A percentile compares a stretch with the other conserved stretches of the same genome.
Evolutionary conservation across 2,113 vertebrate species (phyloP).

Genomic region (Ia io): DNA sequence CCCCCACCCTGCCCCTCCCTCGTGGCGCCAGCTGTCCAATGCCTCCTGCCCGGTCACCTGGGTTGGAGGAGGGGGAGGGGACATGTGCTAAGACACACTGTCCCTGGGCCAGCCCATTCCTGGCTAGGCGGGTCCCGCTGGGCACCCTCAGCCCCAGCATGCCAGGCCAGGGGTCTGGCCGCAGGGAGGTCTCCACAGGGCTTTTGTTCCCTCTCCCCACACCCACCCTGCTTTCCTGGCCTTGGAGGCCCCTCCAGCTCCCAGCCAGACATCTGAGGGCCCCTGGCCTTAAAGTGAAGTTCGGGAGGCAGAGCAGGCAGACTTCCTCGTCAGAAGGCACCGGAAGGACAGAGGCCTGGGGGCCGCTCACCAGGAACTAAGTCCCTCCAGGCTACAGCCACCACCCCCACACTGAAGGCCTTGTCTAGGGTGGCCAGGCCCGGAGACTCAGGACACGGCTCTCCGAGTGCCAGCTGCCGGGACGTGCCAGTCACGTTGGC

Average conservation of each 20-base stretch:
- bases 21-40: constrained; percentile 49
- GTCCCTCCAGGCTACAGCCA: not conserved
- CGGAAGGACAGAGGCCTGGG: not conserved
- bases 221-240: not conserved
- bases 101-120: not conserved
- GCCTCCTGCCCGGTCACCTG: not conserved
- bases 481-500: constrained; percentile 15
- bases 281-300: not conserved
- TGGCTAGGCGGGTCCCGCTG: not conserved
- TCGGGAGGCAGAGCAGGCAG: not conserved
- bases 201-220: not conserved
- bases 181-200: fast-evolving
- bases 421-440: not conserved
- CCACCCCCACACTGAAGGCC: not conserved
- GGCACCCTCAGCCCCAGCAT: not conserved
- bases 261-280: not conserved
- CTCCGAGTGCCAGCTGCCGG: not conserved
- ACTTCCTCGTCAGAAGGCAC: not conserved
- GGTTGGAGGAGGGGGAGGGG: constrained; percentile 59
- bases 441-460: not conserved
- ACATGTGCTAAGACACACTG: not conserved
- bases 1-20: not conserved
- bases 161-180: not conserved
- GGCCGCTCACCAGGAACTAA: not conserved
- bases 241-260: not conserved